A percentile compares a stretch with the other conserved stretches of the same genome.
Conservation (phyloP, 2,797 vertebrate species). For the Clarias fuscus region DNA sequence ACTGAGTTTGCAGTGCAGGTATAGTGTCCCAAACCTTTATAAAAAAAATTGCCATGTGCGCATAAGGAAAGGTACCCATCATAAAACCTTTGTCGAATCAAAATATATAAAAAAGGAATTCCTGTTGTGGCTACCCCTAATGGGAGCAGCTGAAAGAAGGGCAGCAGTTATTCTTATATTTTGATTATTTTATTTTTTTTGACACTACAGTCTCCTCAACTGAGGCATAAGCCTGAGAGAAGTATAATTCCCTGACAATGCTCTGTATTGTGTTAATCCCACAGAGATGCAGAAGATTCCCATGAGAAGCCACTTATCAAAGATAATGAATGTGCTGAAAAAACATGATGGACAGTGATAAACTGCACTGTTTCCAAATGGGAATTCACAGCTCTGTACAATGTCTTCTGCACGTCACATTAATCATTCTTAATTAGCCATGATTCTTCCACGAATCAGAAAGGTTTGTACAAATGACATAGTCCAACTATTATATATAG, state of each 20-base stretch:
- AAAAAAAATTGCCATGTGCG: too few relatives aligned
- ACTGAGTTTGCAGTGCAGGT: too few relatives aligned
- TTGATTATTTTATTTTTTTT: not conserved
- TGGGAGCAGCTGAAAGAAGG: too few relatives aligned
- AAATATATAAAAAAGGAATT: too few relatives aligned
- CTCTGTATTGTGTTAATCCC: slow-evolving; percentile 43
- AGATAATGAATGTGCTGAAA: slow-evolving; percentile 50
- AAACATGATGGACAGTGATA: slow-evolving; percentile 42
- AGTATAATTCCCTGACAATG: slow-evolving; percentile 40
- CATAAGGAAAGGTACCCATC: too few relatives aligned
- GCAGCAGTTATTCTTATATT: too few relatives aligned
- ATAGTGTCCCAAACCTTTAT: too few relatives aligned
- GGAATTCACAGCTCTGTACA: slow-evolving; percentile 42
- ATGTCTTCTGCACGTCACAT: slow-evolving; percentile 41
- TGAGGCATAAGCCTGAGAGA: not conserved
- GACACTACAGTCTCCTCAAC: not conserved
- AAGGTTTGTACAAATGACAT: not conserved
- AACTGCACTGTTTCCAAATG: slow-evolving; percentile 38
- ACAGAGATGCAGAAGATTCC: slow-evolving; percentile 33
- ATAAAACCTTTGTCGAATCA: too few relatives aligned
- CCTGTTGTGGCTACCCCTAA: too few relatives aligned
- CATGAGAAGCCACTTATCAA: slow-evolving; percentile 52
- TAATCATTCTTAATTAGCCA: slow-evolving; percentile 39
- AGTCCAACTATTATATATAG: slow-evolving; percentile 8
- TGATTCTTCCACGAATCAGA: slow-evolving; percentile 12